phyloP scores from a whole-genome alignment of 2,888 invertebrate genomes.

The Zygaena filipendulae region DNA sequence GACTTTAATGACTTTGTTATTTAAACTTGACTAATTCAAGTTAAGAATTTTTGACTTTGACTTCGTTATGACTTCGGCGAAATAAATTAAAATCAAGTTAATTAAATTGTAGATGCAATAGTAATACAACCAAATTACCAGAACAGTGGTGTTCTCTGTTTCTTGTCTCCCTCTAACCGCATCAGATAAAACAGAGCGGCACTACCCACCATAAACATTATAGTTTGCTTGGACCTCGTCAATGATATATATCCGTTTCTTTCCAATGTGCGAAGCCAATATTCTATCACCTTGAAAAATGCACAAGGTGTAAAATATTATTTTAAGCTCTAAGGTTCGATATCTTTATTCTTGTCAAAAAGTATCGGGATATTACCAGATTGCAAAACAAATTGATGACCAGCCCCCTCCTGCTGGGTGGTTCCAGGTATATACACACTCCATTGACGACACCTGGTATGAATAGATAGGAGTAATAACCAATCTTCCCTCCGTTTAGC shows the following conservation, averaged over 20 bases:
- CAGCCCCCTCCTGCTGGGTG: conserved; percentile 46
- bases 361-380: conserved; percentile 32
- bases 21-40: too few relatives aligned
- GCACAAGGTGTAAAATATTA: not conserved
- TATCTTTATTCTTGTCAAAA: not conserved
- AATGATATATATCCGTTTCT: conserved; percentile 38
- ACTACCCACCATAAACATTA: conserved; percentile 57
- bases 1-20: too few relatives aligned
- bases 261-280: conserved; percentile 38
- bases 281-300: conserved; percentile 43
- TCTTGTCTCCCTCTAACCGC: conserved; percentile 54
- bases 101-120: too few relatives aligned
- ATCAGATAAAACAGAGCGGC: conserved; percentile 56
- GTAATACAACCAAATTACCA: too few relatives aligned
- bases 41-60: too few relatives aligned
- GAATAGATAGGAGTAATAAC: conserved; percentile 33
- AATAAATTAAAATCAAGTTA: too few relatives aligned
- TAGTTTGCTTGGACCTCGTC: conserved; percentile 42
- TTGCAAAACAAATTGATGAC: conserved; percentile 54
- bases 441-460: conserved; percentile 43
- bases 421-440: conserved; percentile 46
- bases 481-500: conserved; percentile 34
- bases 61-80: too few relatives aligned
- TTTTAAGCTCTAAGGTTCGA: not conserved
- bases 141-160: conserved; percentile 41